These are phyloP conservation scores for Manacus vitellinus DNA, from an alignment of 2,113 vertebrate species.

Conservation along the genomic window DNA sequence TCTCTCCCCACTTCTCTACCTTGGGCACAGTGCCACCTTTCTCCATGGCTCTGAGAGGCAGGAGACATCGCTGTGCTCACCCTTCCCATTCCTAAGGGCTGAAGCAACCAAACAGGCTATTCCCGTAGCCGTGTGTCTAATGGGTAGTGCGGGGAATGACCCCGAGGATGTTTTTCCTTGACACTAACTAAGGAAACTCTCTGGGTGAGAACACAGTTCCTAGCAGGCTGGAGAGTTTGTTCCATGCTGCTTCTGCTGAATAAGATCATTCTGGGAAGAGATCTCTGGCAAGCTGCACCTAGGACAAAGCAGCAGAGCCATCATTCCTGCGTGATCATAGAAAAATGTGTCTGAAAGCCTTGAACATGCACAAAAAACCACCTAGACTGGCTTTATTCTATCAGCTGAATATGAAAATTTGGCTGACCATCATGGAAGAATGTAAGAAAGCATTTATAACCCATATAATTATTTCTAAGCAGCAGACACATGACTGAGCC, in stretches of 20 bases:
- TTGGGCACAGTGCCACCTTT: background rate
- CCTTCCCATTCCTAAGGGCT: background rate
- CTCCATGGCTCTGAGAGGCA: background rate
- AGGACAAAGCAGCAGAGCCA: background rate
- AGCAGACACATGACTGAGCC: background rate
- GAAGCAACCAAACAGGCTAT: background rate
- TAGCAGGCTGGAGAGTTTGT: slow-evolving; percentile 25
- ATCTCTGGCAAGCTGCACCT: background rate
- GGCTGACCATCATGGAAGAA: background rate
- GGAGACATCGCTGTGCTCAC: background rate
- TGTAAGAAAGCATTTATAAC: background rate
- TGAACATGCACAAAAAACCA: background rate
- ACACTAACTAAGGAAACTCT: background rate
- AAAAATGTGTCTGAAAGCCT: slow-evolving; percentile 4
- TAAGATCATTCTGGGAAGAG: slow-evolving; percentile 42
- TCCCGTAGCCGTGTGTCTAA: background rate
- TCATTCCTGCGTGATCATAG: background rate
- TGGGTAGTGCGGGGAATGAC: fast-evolving
- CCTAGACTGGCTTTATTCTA: background rate
- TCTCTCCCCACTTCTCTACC: background rate
- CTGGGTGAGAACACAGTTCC: background rate
- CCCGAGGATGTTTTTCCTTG: background rate
- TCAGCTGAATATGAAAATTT: background rate
- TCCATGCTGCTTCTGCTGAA: slow-evolving; percentile 1
- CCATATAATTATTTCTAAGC: background rate